These are phyloP conservation scores for Ectemnius lituratus DNA, from an alignment of 2,888 invertebrate genomes.

Conservation along the genomic window DNA sequence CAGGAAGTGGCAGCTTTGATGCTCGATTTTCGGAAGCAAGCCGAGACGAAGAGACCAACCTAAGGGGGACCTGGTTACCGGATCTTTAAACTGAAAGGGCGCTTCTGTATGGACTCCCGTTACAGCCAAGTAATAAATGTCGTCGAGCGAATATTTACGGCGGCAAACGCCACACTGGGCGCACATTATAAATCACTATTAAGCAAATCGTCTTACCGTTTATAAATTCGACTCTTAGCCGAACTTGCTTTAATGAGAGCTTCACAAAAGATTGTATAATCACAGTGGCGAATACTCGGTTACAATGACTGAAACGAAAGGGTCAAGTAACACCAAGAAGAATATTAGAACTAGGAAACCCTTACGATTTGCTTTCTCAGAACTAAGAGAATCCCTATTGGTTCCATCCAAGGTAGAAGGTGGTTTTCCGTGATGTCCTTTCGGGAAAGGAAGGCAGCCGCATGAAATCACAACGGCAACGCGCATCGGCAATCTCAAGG, in stretches of 20 bases:
- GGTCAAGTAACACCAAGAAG: no score
- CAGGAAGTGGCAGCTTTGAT: no score
- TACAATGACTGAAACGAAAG: no score
- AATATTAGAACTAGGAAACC: slow-evolving; percentile 13
- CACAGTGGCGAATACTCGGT: slow-evolving; percentile 14
- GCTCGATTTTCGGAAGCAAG: no score
- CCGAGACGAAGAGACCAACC: not conserved
- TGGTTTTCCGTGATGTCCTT: not conserved
- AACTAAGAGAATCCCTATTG: no score
- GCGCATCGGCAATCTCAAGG: no score
- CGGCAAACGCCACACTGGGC: slow-evolving; percentile 43
- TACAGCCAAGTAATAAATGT: slow-evolving; percentile 48
- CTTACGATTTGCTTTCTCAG: not conserved
- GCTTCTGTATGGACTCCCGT: slow-evolving; percentile 30
- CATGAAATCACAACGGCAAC: no score
- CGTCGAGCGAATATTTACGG: slow-evolving; percentile 52
- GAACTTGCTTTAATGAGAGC: slow-evolving; percentile 56
- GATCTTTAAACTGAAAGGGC: slow-evolving; percentile 36
- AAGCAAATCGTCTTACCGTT: slow-evolving; percentile 61
- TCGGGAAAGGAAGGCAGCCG: no score
- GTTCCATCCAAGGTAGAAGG: no score
- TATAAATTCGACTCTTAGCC: slow-evolving; percentile 51
- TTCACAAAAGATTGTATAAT: slow-evolving; percentile 52
- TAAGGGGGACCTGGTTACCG: slow-evolving; percentile 18
- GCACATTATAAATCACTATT: slow-evolving; percentile 56